Base-by-base conservation (phyloP, 2,888 invertebrate genomes). In the Cyclophora albipunctata region DNA sequence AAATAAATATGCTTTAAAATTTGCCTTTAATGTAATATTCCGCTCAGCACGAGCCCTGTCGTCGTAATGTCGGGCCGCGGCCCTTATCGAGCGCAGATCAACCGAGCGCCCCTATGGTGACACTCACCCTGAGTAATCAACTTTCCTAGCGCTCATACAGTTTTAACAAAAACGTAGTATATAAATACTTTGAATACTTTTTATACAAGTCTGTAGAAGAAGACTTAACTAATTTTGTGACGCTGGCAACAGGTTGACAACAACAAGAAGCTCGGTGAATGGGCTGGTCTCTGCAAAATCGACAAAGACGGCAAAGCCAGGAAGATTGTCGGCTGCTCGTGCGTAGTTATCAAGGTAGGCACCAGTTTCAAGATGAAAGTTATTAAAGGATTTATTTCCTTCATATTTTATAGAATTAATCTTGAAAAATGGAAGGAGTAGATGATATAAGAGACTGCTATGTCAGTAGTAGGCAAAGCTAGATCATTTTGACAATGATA, bases 241-340 rank as follows among this genome's bases (percentile, higher is more conserved):
- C 7, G 3, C 7, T 42, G 7, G 34, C 49, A 44, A 52, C 81
- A 91, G 83, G 98, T 99, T 47, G 98, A 99, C 82, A 98, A 98
- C 87, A 99, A 98, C 91, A 99, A 99, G 90, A 98, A 98, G 81
- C 92, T 99, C 51, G 99, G 99, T 46, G 99, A 99, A 91, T 99
- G 99, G 98, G 96, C 98, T 46, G 99, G 99, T 63, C 93, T 99
- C 55, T 99, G 99, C 91, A 99, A 99, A 91, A 97, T 99, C 75
- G 99, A 99, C 91, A 98, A 96, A 78, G 98, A 98, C 68, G 99
- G 99, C 74, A 99, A 99, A 82, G 98, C 99, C 57, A 93, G 99
- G 69, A 99, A 99, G 91, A 97, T 99, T 60, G 98, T 98, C 66
- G 97, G 98, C 50, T 98, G 98, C 90, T 98, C 98, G 3, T 98